Evolutionary conservation across 2,888 invertebrate genomes (phyloP), one percentile per base, ranked within the genome.

Genomic region (Merodon equestris): DNA sequence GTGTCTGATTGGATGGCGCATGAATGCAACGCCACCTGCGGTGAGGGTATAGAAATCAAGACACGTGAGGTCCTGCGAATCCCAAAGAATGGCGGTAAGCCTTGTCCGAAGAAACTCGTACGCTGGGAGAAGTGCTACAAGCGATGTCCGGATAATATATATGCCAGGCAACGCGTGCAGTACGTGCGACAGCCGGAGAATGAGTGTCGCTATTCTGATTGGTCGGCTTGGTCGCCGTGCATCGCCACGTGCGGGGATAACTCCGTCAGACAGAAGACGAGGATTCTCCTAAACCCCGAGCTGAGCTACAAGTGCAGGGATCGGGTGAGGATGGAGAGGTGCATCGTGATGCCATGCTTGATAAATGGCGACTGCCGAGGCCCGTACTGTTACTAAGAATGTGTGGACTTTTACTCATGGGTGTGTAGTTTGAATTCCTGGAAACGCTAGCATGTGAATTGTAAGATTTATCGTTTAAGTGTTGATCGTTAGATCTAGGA

Each of bases 211-310:
- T 91, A 93, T 84, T 91, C 92, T 0, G 89, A 90, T 57, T 94
- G 94, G 94, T 91, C 92, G n/a, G 90, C 90, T 9, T 94, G 93
- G 93, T 91, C 92, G 2, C 91, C 92, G 0, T 94, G 94, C 85
- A 91, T 92, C 0, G 91, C 90, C 5, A 91, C 91, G 1, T 94
- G 94, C 84, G 94, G 94, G 0, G 86, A 89, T 10, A 88, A 89
- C 72, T 90, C 91, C 0, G 88, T 90, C 18, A 90, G 90, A 40
- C 91, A 91, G 81, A 87, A 91, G 53, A 91, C 91, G 0, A 88
- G 92, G 40, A 88, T 89, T 1, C 81, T 89, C 2, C 79, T 87
- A 13, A 89, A 88, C 63, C 84, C 86, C 0, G 87, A 86, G 18
- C 67, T 87, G 27, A 87, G 84, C 67, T 86, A 84, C 75, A 88